Evolutionary conservation across 2,888 invertebrate genomes (phyloP), one percentile per base, ranked within the genome.

Genomic region (Dichetophora obliterata): DNA sequence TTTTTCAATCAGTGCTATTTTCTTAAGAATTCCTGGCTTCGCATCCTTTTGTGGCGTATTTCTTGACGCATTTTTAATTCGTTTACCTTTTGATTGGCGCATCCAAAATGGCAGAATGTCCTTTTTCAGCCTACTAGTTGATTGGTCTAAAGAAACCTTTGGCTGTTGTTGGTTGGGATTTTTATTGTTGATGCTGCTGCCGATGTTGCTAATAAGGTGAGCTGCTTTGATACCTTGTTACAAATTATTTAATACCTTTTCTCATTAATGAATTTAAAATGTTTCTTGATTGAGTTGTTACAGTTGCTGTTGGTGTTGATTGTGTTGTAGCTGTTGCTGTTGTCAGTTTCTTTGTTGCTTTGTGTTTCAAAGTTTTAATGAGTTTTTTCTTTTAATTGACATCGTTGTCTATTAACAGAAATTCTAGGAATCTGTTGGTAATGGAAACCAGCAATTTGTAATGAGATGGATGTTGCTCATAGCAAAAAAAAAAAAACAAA

Each of bases 191-290:
- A 52, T 27, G 19, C 19, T 43, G 5, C 14, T n/a, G 34, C 14
- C 31, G 34, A 5, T 65, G 63, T 34, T 34, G 54, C 54, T 14
- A 52, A 27, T 54, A 24, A 84, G 82, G 19, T 19, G 52, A 61
- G 63, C 24, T 81, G 81, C 84, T 81, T 81, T 77, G 83, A 84
- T 85, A 83, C 82, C 82, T 85, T 83, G 82, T 82, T 84, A 87
- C 87, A 87, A 87, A 87, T 87, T 87, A 85, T 83, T 87, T 87
- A 83, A 86, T 87, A 84, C 87, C 85, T 86, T 65, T 66, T 14
- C 43, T 43, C 43, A 43, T 43, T 43, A 43, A 43, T 43, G 11
- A 43, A 37, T 37, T 37, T 37, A 8, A 37, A 43, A 43, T 43
- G 43, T 43, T 43, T 43, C 43, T 43, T 43, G 43, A 43, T 43